Percentiles rank a stretch among this genome's conserved stretches.
Evolutionary conservation across 1,140 invertebrate genomes (phyloP).

Genomic region (Sycophila sp.): DNA sequence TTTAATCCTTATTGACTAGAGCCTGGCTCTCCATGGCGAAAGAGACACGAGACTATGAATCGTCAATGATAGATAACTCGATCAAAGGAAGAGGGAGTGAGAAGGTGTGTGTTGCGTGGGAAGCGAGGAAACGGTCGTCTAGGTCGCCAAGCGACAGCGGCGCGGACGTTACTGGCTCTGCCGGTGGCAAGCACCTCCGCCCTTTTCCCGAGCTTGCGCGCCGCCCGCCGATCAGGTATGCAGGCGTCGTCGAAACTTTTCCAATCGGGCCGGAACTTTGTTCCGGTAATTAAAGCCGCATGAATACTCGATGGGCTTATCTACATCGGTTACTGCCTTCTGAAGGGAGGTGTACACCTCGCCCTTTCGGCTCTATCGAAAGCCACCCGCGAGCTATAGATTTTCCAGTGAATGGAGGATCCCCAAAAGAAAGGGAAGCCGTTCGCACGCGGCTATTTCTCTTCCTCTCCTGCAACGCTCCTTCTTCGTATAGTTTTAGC

Average conservation of each 20-base stretch:
- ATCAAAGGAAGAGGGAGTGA: slow-evolving; percentile 42
- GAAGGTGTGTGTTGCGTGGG: too few species aligned
- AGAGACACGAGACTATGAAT: slow-evolving; percentile 47
- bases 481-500: not conserved
- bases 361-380: not conserved
- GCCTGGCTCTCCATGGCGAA: slow-evolving; percentile 18
- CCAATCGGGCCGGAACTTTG: slow-evolving; percentile 55
- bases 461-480: not conserved
- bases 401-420: not conserved
- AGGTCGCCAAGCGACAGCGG: not conserved
- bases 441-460: not conserved
- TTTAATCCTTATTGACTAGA: slow-evolving; percentile 45
- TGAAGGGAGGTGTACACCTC: not conserved
- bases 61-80: slow-evolving; percentile 53
- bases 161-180: not conserved
- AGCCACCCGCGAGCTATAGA: not conserved
- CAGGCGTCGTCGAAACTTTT: slow-evolving; percentile 61
- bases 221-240: slow-evolving; percentile 57
- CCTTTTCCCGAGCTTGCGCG: not conserved
- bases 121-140: too few species aligned
- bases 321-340: slow-evolving; percentile 49
- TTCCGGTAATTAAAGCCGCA: slow-evolving; percentile 65
- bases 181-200: not conserved
- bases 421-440: not conserved
- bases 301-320: slow-evolving; percentile 63